Conservation (phyloP, 2,113 vertebrate species). For the Centropristis striata region DNA sequence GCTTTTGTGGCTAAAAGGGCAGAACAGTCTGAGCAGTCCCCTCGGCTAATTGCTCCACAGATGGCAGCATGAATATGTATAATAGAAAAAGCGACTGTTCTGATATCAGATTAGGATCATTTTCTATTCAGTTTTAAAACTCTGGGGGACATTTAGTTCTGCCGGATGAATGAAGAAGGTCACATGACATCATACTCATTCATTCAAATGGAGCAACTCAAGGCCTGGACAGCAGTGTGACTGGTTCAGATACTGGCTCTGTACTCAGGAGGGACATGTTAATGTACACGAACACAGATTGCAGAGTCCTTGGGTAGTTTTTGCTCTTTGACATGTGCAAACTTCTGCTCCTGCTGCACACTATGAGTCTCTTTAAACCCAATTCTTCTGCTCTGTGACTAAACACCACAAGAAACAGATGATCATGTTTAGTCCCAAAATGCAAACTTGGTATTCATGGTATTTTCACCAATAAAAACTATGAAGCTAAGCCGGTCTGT, state of each 20-base stretch:
- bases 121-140: constrained; percentile 8
- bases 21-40: neutral
- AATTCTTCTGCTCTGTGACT: neutral
- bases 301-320: constrained; percentile 6
- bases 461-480: constrained; percentile 27
- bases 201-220: constrained; percentile 7
- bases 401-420: neutral
- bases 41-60: neutral
- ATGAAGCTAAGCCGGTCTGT: neutral
- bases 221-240: constrained; percentile 20
- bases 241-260: constrained; percentile 16
- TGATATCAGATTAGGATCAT: neutral
- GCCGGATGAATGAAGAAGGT: constrained; percentile 15
- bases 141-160: constrained; percentile 4
- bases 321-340: neutral
- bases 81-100: neutral
- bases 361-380: neutral
- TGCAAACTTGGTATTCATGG: neutral
- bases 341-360: neutral
- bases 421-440: constrained; percentile 17
- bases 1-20: neutral
- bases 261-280: neutral
- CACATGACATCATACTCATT: constrained; percentile 29
- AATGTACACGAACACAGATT: constrained; percentile 12
- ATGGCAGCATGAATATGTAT: neutral